phyloP scores from a whole-genome alignment of 2,888 invertebrate genomes.

The Napeogenes sylphis region DNA sequence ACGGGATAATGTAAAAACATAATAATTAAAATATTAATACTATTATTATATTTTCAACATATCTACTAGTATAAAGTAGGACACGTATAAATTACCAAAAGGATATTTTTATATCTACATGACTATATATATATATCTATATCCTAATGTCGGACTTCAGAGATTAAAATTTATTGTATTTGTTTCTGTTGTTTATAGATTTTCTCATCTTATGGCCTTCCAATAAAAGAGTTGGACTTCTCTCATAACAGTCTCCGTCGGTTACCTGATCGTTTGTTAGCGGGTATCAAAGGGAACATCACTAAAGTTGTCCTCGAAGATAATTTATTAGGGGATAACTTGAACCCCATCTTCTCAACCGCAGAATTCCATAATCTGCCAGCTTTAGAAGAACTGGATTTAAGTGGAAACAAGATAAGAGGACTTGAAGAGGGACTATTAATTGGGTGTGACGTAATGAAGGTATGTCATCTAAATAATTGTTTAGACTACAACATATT shows the following conservation, averaged over 20 bases:
- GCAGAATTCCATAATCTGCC: constrained; percentile 88
- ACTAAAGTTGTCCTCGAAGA: constrained; percentile 84
- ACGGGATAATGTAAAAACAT: too few relatives aligned
- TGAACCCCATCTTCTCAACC: constrained; percentile 93
- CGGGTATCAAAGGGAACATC: constrained; percentile 81
- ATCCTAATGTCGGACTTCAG: too few relatives aligned
- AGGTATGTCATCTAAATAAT: constrained; percentile 63
- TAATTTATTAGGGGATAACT: constrained; percentile 91
- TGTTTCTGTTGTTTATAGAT: constrained; percentile 58
- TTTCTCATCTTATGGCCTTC: constrained; percentile 84
- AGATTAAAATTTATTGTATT: background rate
- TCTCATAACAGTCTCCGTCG: constrained; percentile 88
- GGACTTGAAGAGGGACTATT: constrained; percentile 91
- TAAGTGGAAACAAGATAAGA: constrained; percentile 88
- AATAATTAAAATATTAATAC: too few relatives aligned
- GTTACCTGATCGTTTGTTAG: constrained; percentile 85
- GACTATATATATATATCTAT: too few relatives aligned
- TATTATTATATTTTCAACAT: too few relatives aligned
- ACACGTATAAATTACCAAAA: too few relatives aligned
- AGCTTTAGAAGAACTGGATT: constrained; percentile 84
- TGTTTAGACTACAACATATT: too few relatives aligned
- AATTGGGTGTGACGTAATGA: constrained; percentile 87
- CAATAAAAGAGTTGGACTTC: constrained; percentile 86
- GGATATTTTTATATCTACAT: too few relatives aligned
- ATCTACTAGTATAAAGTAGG: too few relatives aligned